Evolutionary conservation across 2,888 invertebrate genomes (phyloP), one percentile per base, ranked within the genome.

Genomic region (Rotaria macrura): DNA sequence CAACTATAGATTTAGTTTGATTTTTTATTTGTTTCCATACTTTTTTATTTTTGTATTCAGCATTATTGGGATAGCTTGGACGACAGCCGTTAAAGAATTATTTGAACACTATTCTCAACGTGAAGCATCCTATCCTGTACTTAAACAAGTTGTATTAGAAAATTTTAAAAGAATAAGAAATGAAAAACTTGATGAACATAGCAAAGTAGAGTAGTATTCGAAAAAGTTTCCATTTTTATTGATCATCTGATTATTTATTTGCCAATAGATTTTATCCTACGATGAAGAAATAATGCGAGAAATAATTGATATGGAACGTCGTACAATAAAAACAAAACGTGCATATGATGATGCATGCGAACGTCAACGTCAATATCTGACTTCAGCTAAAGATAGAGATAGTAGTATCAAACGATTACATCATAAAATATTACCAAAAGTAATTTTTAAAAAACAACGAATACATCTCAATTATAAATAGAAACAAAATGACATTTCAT

Each of bases 341-440:
- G n/a, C 43, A 25, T 79, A 79, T 43, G 74, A 79, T 79, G 74
- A 79, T 40, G 74, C 74, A 43, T 79, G 25, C 43, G 40, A 79
- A 79, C 74, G 74, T 25, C 23, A 23, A 25, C 74, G 43, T 25
- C 74, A 79, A 79, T 25, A 79, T 43, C 9, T 20, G 9, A 43
- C 40, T 38, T 23, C 74, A 25, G 43, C 29, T 3, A 79, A 79
- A 43, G 74, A 79, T 25, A 79, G 43, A 79, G 74, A 79, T 25
- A 79, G 40, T 23, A 9, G 38, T 12, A 79, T 43, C 6, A 79
- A 79, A 79, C 40, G 43, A 25, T 25, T 79, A 9, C 23, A 38
- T 5, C 3, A 29, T 7, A 79, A 79, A 43, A 25, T 79, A 4
- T 38, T 43, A n/a, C 74, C 74, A 25, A 79, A 79, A 79, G 65